Evolutionary conservation across 2,113 vertebrate genomes (phyloP).

Genomic region (Odontophorus gujanensis): DNA sequence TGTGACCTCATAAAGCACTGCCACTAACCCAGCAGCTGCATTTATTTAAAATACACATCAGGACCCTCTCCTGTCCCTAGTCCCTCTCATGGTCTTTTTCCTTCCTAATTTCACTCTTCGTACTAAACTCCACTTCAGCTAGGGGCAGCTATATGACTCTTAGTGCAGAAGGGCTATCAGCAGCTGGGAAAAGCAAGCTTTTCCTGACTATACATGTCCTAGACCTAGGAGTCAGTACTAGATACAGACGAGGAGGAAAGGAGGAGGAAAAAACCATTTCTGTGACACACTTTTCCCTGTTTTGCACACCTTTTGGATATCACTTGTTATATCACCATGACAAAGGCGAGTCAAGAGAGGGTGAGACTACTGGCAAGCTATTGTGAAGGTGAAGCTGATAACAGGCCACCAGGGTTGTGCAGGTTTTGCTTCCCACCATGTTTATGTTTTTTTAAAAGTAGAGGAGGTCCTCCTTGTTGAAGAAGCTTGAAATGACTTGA

Average conservation of each 20-base stretch:
- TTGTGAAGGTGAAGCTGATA: background rate
- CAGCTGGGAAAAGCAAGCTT: background rate
- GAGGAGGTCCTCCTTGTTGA: background rate
- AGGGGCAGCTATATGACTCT: background rate
- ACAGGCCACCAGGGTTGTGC: background rate
- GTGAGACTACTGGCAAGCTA: background rate
- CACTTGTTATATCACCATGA: background rate
- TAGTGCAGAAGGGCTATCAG: background rate
- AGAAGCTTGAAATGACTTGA: background rate
- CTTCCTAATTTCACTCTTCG: background rate
- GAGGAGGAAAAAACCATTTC: background rate
- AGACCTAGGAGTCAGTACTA: background rate
- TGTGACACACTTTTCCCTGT: background rate
- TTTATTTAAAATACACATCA: rapidly evolving
- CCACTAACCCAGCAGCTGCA: background rate
- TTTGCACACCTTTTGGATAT: background rate
- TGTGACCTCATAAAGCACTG: background rate
- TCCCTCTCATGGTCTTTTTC: background rate
- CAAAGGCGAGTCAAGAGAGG: background rate
- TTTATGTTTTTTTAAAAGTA: background rate
- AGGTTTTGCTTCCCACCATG: background rate
- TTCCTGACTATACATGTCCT: background rate
- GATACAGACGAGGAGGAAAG: background rate
- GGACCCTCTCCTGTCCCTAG: background rate
- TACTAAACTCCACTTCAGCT: background rate